Evolutionary conservation across 1,140 invertebrate species (phyloP).

Genomic region (Lasioglossum albipes): DNA sequence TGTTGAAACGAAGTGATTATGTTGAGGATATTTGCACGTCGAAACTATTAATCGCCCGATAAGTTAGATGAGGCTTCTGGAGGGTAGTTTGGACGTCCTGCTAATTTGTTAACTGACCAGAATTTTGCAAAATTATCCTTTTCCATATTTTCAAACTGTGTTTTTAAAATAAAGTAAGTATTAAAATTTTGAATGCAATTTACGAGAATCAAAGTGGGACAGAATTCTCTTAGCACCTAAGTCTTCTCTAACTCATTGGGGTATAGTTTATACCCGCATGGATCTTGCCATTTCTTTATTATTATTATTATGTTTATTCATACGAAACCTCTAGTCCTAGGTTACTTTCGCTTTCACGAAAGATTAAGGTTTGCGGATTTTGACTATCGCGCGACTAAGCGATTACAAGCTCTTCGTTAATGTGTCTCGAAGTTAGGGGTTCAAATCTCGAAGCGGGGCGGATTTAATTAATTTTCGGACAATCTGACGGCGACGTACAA

Average conservation of each 20-base stretch:
- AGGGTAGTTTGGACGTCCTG: too few species aligned
- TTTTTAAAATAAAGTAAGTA: too few species aligned
- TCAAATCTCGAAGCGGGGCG: not conserved
- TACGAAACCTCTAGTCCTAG: constrained; percentile 67
- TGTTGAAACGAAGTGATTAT: not conserved
- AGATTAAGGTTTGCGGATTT: constrained; percentile 51
- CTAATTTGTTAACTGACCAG: too few species aligned
- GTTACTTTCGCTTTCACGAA: constrained; percentile 59
- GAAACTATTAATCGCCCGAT: not conserved
- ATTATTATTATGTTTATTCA: constrained; percentile 45
- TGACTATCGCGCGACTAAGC: constrained; percentile 30
- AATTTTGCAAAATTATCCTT: too few species aligned
- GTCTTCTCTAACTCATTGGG: not conserved
- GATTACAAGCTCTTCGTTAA: constrained; percentile 8
- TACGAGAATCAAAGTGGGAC: not conserved
- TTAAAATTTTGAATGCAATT: not conserved
- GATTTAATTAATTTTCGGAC: too few species aligned
- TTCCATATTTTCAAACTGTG: too few species aligned
- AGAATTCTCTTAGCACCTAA: not conserved
- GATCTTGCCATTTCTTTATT: constrained; percentile 62
- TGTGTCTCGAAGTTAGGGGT: not conserved
- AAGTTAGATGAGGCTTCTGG: not conserved
- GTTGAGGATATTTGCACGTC: not conserved
- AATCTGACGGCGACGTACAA: too few species aligned
- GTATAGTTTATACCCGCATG: constrained; percentile 41